Base-by-base conservation (phyloP, 2,113 vertebrate genomes). In the Mus pahari region DNA sequence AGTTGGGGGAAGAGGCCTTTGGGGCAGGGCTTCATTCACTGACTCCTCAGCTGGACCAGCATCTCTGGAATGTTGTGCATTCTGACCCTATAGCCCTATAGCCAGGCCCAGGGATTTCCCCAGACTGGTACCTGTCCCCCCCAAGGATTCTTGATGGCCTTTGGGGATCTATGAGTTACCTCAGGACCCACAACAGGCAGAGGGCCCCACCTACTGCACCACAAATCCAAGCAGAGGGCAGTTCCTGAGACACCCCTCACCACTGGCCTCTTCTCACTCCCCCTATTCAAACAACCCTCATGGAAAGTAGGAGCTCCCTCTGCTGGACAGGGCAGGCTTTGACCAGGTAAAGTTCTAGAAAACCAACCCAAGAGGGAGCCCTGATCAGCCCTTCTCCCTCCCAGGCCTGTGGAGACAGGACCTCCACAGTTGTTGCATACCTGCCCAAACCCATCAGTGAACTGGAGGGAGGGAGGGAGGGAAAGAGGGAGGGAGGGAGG, bases 311-410 rank as follows among this genome's bases (percentile, higher is more conserved):
- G 45, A 0, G 0, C 42, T 60, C 50, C 45, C 89, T 60, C 53
- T 6, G 33, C 84, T 16, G 1, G 81, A 31, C 58, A 60, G 55
- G 79, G 55, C n/a, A 64, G 82, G 0, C 3, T 1, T 0, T 16
- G 45, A 24, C 8, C 22, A 11, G 2, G 26, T 84, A 22, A 48
- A 45, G 53, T 82, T 62, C 73, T 17, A 42, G 89, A 39, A 53
- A 0, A 0, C 16, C 6, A 0, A 0, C 13, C 77, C 39, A 1
- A 0, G 60, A 60, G 33, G 11, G 16, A 45, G 9, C 16, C 50
- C 74, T 55, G n/a, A 17, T 16, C 48, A 42, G 95, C 42, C 74
- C 45, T 33, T 9, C 2, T 81, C 64, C 36, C 7, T 26, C 42
- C 55, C 7, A 19, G 39, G 55, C 5, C n/a, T n/a, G n/a, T n/a